Conservation (phyloP, 2,113 vertebrate species). For the Cephalopholis sonnerati region DNA sequence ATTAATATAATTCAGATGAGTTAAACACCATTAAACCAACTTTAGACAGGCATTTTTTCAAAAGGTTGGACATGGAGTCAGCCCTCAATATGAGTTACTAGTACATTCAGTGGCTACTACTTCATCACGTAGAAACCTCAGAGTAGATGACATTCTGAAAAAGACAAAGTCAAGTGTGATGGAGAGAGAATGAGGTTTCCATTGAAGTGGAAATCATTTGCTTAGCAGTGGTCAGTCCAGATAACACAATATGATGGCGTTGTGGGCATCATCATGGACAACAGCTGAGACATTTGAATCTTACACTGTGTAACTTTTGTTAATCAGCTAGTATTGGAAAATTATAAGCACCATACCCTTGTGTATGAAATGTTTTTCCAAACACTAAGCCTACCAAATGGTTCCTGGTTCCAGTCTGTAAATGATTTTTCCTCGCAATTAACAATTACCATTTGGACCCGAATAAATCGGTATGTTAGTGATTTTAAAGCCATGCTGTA, state of each 20-base stretch:
- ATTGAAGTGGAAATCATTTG: slow-evolving; percentile 2
- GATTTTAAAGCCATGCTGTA: background rate
- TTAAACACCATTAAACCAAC: background rate
- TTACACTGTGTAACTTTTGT: background rate
- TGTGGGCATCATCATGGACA: background rate
- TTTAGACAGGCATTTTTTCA: background rate
- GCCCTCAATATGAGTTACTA: background rate
- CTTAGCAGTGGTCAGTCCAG: slow-evolving; percentile 2
- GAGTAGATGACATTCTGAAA: background rate
- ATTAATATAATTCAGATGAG: background rate
- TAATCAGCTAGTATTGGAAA: background rate
- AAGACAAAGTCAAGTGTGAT: background rate
- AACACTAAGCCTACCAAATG: background rate
- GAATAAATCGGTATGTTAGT: background rate
- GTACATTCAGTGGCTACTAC: background rate
- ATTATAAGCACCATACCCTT: background rate
- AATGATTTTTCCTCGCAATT: background rate
- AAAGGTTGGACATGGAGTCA: background rate
- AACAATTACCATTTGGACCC: background rate
- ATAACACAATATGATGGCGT: background rate
- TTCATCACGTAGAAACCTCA: background rate
- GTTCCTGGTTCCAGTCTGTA: background rate
- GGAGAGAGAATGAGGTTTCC: slow-evolving; percentile 1
- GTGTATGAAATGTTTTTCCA: background rate
- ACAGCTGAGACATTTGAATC: background rate